Percentiles rank a stretch among this genome's conserved stretches.
phyloP scores from a whole-genome alignment of 2,113 vertebrate species.

The Forbesichthys agassizii region DNA sequence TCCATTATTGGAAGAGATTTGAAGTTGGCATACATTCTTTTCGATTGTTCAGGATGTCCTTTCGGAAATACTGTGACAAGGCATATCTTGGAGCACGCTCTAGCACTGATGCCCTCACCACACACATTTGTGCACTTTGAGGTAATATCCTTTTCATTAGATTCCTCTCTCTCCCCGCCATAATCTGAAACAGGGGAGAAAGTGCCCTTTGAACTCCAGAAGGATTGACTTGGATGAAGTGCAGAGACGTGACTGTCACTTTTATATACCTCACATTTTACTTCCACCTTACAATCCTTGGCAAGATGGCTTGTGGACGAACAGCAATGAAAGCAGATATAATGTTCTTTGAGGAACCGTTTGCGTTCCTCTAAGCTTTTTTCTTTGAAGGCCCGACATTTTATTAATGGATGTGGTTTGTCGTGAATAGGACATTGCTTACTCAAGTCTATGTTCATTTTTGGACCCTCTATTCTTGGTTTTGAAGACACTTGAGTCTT shows the following conservation, averaged over 20 bases:
- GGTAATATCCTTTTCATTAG: neutral
- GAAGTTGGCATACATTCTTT: conserved; percentile 11
- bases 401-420: too few relatives aligned
- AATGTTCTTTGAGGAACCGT: neutral
- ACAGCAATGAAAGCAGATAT: neutral
- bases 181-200: too few relatives aligned
- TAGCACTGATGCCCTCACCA: neutral
- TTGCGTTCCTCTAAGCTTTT: neutral
- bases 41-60: neutral
- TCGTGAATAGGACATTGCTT: too few relatives aligned
- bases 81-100: conserved; percentile 38
- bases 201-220: neutral
- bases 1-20: too few relatives aligned
- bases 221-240: neutral
- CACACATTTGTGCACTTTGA: neutral
- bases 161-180: too few relatives aligned
- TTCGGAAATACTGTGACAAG: conserved; percentile 18
- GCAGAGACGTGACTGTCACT: neutral
- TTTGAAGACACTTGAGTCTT: neutral
- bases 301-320: neutral
- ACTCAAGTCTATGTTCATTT: too few relatives aligned
- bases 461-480: neutral
- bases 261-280: neutral
- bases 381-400: neutral
- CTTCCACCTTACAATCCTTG: neutral